phyloP scores from a whole-genome alignment of 2,888 invertebrate genomes.

The Hermodice carunculata region DNA sequence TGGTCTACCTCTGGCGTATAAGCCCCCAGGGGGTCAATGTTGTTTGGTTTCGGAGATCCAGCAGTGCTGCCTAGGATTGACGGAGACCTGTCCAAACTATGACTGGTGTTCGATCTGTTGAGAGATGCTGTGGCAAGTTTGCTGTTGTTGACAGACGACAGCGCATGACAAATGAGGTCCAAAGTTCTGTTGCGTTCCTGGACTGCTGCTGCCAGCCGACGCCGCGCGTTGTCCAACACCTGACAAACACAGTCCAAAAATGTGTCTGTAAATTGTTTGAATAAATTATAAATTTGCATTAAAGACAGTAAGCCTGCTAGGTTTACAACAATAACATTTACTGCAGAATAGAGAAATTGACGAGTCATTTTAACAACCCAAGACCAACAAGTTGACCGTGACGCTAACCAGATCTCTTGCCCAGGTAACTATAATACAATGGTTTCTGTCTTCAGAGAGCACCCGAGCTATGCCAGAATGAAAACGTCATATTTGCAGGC shows the following conservation, averaged over 20 bases:
- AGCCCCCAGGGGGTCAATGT: slow-evolving; percentile 61
- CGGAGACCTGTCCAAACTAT: slow-evolving; percentile 4
- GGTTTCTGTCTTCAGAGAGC: too few species aligned
- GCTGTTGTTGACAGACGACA: slow-evolving; percentile 46
- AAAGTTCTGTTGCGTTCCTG: slow-evolving; percentile 66
- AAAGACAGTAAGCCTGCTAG: neutral
- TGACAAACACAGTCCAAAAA: slow-evolving; percentile 27
- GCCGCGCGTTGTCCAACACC: slow-evolving; percentile 61
- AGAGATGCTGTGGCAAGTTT: neutral
- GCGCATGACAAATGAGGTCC: slow-evolving; percentile 64
- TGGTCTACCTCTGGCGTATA: slow-evolving; percentile 65
- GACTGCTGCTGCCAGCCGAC: slow-evolving; percentile 57
- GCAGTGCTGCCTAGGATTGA: neutral
- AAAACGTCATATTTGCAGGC: too few species aligned
- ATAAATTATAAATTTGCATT: neutral
- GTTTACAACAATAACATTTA: too few species aligned
- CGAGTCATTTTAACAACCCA: too few species aligned
- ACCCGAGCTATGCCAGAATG: too few species aligned
- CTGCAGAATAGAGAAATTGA: too few species aligned
- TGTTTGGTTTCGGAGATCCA: neutral
- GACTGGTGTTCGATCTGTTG: neutral
- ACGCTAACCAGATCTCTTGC: too few species aligned
- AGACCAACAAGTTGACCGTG: too few species aligned
- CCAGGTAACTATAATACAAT: too few species aligned
- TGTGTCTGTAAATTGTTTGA: neutral